Base-by-base conservation (phyloP, 2,113 vertebrate genomes). In the Sardina pilchardus region DNA sequence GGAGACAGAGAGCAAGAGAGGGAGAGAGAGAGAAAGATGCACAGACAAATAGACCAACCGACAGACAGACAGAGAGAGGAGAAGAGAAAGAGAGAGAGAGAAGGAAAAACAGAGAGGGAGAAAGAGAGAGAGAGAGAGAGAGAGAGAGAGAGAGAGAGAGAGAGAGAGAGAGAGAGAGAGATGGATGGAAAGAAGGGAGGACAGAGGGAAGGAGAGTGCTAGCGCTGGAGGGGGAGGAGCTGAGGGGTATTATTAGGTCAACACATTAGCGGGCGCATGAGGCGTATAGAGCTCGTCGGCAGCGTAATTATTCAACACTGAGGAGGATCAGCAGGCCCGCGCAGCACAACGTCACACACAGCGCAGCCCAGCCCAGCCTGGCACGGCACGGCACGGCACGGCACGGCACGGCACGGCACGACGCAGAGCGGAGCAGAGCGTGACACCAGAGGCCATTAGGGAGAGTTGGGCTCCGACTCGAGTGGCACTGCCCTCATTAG, bases 171-270 rank as follows among this genome's bases (percentile, higher is more conserved):
- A 36, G 14, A 78, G 14, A 34, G 34, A 12, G 30, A 30, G 59
- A 0, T 7, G 21, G 59, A 6, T 26, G n/a, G 59, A 63, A 24
- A n/a, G 45, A 30, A 53, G 0, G 82, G 48, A 34, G 48, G 47
- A 12, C n/a, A 7, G 56, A 63, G 19, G 14, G 21, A 26, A 9
- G 24, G 42, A 45, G 83, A 30, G 53, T 56, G 50, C 16, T 19
- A 34, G 82, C 34, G 48, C 12, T n/a, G 34, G 26, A 34, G 21
- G 63, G 16, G 26, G 63, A 59, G 17, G 63, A 71, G 63, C 30
- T 34, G 14, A 78, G 14, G 71, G 71, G 19, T 71, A 78, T 78
- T 78, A 78, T 78, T 78, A 78, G 71, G 71, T 78, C 71, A 78
- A 78, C 71, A 78, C 71, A 78, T 78, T 78, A 78, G 71, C 34